phyloP scores from a whole-genome alignment of 2,113 vertebrate species.

The Platycercus adscitus region DNA sequence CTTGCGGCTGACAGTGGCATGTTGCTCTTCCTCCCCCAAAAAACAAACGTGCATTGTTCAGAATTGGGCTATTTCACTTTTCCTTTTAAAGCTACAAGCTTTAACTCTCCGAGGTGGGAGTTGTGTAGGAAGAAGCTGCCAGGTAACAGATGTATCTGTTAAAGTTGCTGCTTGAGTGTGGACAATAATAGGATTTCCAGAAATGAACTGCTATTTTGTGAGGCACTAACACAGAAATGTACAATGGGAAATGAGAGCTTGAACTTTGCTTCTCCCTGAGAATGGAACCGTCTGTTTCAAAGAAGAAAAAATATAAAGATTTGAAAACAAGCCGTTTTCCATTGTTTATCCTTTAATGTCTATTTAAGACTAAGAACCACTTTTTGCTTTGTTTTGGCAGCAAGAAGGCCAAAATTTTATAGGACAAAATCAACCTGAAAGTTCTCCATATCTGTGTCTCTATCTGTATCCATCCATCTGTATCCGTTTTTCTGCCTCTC shows the following conservation, averaged over 20 bases:
- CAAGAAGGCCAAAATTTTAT: neutral
- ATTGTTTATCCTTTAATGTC: constrained; percentile 48
- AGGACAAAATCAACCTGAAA: neutral
- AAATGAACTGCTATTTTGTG: constrained; percentile 71
- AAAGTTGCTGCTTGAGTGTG: constrained; percentile 68
- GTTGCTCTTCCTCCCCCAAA: neutral
- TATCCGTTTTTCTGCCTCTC: neutral
- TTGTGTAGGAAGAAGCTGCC: constrained; percentile 56
- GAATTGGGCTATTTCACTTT: constrained; percentile 67
- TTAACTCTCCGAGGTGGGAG: constrained; percentile 59
- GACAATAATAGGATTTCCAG: constrained; percentile 73
- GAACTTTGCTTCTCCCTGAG: constrained; percentile 59
- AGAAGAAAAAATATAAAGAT: neutral
- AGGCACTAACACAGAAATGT: constrained; percentile 65
- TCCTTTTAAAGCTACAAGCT: constrained; percentile 59
- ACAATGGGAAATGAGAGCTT: constrained; percentile 66
- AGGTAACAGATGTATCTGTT: constrained; percentile 56
- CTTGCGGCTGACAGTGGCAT: neutral
- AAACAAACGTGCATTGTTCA: neutral
- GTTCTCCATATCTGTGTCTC: neutral
- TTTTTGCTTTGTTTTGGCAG: constrained; percentile 33
- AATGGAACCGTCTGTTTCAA: constrained; percentile 40
- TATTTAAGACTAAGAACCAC: neutral
- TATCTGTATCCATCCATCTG: neutral
- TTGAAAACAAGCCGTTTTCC: constrained; percentile 55